Base-by-base conservation (phyloP, 2,113 vertebrate species). In the Epinephelus cyanopodus region DNA sequence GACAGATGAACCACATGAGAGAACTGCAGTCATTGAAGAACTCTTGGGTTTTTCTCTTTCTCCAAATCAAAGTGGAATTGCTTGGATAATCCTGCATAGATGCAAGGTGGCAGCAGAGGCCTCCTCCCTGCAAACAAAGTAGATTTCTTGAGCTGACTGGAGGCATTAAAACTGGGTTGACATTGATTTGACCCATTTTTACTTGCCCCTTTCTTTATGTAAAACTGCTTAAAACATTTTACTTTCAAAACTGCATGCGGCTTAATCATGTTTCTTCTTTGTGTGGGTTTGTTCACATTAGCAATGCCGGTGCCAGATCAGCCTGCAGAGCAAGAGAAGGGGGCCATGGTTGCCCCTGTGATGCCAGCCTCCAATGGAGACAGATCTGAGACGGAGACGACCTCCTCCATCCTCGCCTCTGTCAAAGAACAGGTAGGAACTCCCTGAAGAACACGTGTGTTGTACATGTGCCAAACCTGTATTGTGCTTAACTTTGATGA, bases 221-320 rank as follows among this genome's bases (percentile, higher is more conserved):
- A 25, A 25, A 45, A 65, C 62, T 12, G 10, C 14, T 57, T 56
- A 11, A 23, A 56, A 56, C n/a, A 56, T 18, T 54, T 3, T 25
- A 54, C 14, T 45, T 79, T 50, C 25, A 33, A 17, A 65, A 60
- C 21, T 71, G 13, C 18, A 79, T 27, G 6, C 27, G 23, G 1
- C 18, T 62, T 39, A 47, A 4, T 60, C 4, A 25, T 63, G 29
- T 29, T 57, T 69, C 25, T 52, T 64, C 33, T 65, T 23, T 61
- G 19, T 71, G 6, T 76, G 6, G 97, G 94, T 80, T 54, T 92
- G 12, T 78, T 82, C 0, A 27, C 64, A 27, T 83, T 37, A 98
- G 95, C 93, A 90, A 99, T 99, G 98, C 98, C 98, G 87, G 98
- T 99, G 92, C 98, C 98, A 89, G 98, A 99, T 76, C 98, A 99